Percentiles rank a stretch among this genome's conserved stretches.
Conservation (phyloP, 2,888 invertebrate genomes). For the Baronia brevicornis region DNA sequence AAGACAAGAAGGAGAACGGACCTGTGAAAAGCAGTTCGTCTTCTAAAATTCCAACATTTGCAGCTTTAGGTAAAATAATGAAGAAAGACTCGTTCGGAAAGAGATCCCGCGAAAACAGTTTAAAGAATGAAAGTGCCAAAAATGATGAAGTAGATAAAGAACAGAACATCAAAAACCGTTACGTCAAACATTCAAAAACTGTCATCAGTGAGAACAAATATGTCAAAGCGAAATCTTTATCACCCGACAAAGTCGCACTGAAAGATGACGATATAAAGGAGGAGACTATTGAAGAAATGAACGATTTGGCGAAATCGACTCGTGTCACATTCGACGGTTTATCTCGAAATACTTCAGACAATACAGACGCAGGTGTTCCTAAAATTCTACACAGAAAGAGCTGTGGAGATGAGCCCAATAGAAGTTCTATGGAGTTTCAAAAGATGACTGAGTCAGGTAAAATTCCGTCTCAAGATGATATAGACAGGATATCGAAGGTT, state of each 20-base stretch:
- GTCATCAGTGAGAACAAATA: slow-evolving; percentile 56
- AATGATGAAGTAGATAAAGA: slow-evolving; percentile 32
- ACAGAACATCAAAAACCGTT: slow-evolving; percentile 48
- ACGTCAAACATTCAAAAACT: slow-evolving; percentile 57
- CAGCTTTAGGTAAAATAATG: slow-evolving; percentile 66
- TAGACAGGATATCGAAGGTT: slow-evolving; percentile 91
- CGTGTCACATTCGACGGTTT: slow-evolving; percentile 16
- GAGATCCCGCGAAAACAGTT: slow-evolving; percentile 42
- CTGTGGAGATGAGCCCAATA: slow-evolving; percentile 62
- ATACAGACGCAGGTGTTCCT: slow-evolving; percentile 14
- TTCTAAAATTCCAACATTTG: slow-evolving; percentile 68
- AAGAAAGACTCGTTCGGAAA: slow-evolving; percentile 64
- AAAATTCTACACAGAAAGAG: slow-evolving; percentile 56
- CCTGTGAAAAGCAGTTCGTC: slow-evolving; percentile 61
- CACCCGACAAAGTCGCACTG: slow-evolving; percentile 52
- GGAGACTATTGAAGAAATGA: slow-evolving; percentile 26
- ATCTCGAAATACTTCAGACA: too few species aligned
- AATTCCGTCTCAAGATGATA: slow-evolving; percentile 88
- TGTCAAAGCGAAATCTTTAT: slow-evolving; percentile 55
- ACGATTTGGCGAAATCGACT: slow-evolving; percentile 6
- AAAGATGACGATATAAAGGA: slow-evolving; percentile 43
- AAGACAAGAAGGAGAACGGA: slow-evolving; percentile 44
- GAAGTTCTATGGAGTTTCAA: slow-evolving; percentile 37
- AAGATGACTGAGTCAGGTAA: slow-evolving; percentile 56
- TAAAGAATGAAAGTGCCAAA: slow-evolving; percentile 23